Base-by-base conservation (phyloP, 2,888 invertebrate species). In the Synanthedon tipuliformis region DNA sequence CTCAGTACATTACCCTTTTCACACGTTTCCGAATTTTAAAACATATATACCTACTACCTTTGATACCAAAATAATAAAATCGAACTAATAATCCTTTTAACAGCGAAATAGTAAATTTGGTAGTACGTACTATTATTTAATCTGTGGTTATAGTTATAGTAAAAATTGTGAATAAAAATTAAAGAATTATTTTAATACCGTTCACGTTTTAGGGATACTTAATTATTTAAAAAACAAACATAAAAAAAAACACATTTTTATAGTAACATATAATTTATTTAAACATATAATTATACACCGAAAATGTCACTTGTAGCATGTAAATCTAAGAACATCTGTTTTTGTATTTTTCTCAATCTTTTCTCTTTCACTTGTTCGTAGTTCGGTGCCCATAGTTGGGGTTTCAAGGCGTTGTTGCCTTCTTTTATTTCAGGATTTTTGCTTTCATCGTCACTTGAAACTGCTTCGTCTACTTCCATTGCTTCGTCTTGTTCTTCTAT, bases 331-430 rank as follows among this genome's bases (percentile, higher is more conserved):
- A 81, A 69, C 2, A 78, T 73, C 62, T 75, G 73, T 49, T 69
- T 71, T 45, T 73, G 66, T 15, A 89, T 73, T 75, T 78, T 85
- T 23, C 67, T 69, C 1, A 83, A 61, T 55, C 82, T 75, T 59
- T 89, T 88, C 57, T 88, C 85, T 60, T 89, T 81, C 0, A 89
- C 71, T 34, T 75, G 73, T 49, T 83, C 83, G 50, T 83, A 81
- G 53, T 88, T 84, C 0, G 81, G 73, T 0, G 78, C 76, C 85
- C 86, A 86, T 0, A 85, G 64, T 53, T 81, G 79, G 0, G 71
- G 63, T 60, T 71, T 77, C 0, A 77, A 75, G 0, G 69, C 61
- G 67, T 71, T 3, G 60, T 57, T 11, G 56, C 58, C 12, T 62
- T 60, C 0, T 34, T 5, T 34, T 34, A 51, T 53, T 8, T 34